phyloP scores from a whole-genome alignment of 2,113 vertebrate species.

The Esox niger region DNA sequence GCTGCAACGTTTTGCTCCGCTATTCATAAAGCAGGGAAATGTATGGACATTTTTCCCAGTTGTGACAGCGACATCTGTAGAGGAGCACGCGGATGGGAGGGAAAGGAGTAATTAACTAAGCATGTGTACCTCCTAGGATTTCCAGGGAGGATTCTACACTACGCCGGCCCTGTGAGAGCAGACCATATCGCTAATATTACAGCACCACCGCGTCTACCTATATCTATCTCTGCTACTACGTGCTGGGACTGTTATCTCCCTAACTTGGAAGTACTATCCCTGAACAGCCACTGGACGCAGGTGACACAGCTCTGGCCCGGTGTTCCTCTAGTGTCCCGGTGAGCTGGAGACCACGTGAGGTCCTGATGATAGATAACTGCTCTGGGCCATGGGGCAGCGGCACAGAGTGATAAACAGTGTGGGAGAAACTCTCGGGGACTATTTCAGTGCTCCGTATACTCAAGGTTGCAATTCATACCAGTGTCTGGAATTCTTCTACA shows the following conservation, averaged over 20 bases:
- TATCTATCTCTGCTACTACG: slow-evolving; percentile 3
- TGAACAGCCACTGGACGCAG: slow-evolving; percentile 44
- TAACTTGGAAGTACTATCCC: slow-evolving; percentile 40
- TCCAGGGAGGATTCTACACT: background rate
- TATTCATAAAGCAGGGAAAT: too few relatives aligned
- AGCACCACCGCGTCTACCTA: background rate
- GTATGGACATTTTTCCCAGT: too few relatives aligned
- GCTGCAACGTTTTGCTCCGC: too few relatives aligned
- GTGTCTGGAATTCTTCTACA: background rate
- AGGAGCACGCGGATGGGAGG: background rate
- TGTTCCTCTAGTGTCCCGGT: background rate
- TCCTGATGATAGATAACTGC: background rate
- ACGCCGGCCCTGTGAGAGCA: background rate
- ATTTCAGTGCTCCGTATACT: background rate
- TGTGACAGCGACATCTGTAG: background rate
- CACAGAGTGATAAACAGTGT: background rate
- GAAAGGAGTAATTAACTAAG: background rate
- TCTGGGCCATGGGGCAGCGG: background rate
- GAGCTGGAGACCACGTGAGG: background rate
- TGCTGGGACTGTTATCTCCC: slow-evolving; percentile 48
- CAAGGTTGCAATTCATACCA: background rate
- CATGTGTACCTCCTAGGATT: background rate
- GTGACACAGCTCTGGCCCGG: background rate
- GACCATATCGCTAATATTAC: background rate
- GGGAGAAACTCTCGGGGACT: background rate